These are phyloP conservation scores for Beris morrisii DNA, from an alignment of 2,888 invertebrate species.

Conservation along the genomic window DNA sequence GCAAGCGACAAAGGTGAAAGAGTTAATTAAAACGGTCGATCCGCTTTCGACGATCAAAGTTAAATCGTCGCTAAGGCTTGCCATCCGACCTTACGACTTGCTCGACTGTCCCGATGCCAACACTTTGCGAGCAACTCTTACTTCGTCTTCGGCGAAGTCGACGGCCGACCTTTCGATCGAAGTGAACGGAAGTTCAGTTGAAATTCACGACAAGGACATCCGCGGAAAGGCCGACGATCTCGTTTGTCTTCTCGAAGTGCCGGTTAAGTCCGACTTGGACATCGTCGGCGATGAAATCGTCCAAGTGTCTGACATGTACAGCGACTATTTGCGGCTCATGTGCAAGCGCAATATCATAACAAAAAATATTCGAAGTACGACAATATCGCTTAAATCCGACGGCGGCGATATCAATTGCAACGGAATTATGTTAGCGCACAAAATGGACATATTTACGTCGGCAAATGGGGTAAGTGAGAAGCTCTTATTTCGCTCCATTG, in stretches of 20 bases:
- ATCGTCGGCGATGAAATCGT: constrained; percentile 44
- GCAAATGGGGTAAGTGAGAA: constrained; percentile 43
- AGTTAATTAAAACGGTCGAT: constrained; percentile 33
- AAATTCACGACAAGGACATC: constrained; percentile 8
- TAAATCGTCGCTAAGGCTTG: constrained; percentile 25
- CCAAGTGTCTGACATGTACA: constrained; percentile 45
- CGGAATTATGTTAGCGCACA: constrained; percentile 48
- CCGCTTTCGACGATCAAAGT: constrained; percentile 37
- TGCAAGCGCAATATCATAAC: constrained; percentile 45
- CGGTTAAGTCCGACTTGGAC: constrained; percentile 48
- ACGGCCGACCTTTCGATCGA: constrained; percentile 24
- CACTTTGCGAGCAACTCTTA: constrained; percentile 28
- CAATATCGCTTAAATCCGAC: constrained; percentile 45
- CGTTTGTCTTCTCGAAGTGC: constrained; percentile 46
- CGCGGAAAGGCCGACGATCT: constrained; percentile 27
- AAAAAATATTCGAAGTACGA: constrained; percentile 47
- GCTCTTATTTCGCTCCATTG: background rate
- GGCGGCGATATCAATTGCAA: constrained; percentile 48
- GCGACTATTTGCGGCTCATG: constrained; percentile 45
- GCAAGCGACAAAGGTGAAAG: constrained; percentile 14
- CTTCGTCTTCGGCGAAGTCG: background rate
- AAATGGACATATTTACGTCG: constrained; percentile 45
- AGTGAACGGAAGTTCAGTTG: constrained; percentile 25
- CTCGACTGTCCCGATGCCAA: constrained; percentile 39
- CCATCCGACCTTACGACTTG: constrained; percentile 37